These are phyloP conservation scores for Nematopogon swammerdamellus DNA, from an alignment of 2,888 invertebrate genomes.

Conservation along the genomic window DNA sequence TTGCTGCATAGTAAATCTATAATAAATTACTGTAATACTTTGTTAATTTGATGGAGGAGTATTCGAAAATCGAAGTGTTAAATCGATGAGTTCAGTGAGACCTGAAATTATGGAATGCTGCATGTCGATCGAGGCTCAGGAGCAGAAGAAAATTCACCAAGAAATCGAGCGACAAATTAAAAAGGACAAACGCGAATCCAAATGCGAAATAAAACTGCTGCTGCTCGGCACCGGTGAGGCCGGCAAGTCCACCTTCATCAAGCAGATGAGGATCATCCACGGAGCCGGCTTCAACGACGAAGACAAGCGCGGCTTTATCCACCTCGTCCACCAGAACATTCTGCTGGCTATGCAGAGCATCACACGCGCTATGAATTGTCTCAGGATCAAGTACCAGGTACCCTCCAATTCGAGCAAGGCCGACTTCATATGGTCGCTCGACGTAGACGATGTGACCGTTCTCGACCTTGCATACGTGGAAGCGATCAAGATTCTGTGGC, in stretches of 20 bases:
- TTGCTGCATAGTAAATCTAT: background rate
- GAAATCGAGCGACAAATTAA: constrained; percentile 95
- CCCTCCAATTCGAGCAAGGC: constrained; percentile 77
- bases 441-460: constrained; percentile 91
- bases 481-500: constrained; percentile 89
- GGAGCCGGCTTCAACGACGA: constrained; percentile 93
- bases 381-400: constrained; percentile 84
- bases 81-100: too few relatives aligned
- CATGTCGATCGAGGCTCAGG: constrained; percentile 95
- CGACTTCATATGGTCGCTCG: constrained; percentile 81
- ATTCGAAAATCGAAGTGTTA: too few relatives aligned
- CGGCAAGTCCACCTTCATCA: constrained; percentile 94
- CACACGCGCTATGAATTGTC: constrained; percentile 92
- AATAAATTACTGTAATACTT: background rate
- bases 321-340: constrained; percentile 94
- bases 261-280: constrained; percentile 97
- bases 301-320: constrained; percentile 88
- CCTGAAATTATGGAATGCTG: constrained; percentile 88
- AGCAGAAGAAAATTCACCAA: constrained; percentile 96
- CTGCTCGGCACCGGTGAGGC: constrained; percentile 93
- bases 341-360: constrained; percentile 98
- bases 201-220: constrained; percentile 45
- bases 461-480: constrained; percentile 89
- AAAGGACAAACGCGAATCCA: constrained; percentile 91
- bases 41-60: too few relatives aligned